Conservation (phyloP, 2,888 invertebrate genomes). For the Himalopsyche anomala region DNA sequence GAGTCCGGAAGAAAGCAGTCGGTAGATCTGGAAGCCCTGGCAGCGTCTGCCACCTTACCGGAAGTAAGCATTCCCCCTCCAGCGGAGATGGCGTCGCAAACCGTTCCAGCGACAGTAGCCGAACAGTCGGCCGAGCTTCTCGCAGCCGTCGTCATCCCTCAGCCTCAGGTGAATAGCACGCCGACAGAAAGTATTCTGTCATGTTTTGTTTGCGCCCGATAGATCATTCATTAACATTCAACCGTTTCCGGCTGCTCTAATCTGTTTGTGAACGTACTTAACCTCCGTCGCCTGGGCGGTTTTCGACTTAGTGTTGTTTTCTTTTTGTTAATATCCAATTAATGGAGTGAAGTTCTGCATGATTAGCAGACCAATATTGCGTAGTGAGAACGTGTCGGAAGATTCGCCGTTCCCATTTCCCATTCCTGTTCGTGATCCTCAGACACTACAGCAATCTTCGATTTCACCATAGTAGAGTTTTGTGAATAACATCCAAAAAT, state of each 20-base stretch:
- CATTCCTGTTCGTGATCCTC: constrained; percentile 47
- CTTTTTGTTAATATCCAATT: constrained; percentile 57
- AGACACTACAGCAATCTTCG: constrained; percentile 64
- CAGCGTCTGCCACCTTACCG: constrained; percentile 38
- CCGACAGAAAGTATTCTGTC: constrained; percentile 65
- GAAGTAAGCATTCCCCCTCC: constrained; percentile 51
- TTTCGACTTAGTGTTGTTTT: constrained; percentile 39
- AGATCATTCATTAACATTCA: constrained; percentile 64
- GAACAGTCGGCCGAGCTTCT: constrained; percentile 19
- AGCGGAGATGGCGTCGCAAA: constrained; percentile 47
- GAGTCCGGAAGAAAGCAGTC: constrained; percentile 19
- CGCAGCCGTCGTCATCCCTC: constrained; percentile 49
- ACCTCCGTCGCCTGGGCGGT: constrained; percentile 60
- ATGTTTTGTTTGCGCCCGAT: constrained; percentile 66
- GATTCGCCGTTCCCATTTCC: constrained; percentile 45
- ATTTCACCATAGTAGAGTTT: constrained; percentile 35
- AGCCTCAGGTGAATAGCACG: constrained; percentile 66
- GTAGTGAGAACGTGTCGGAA: constrained; percentile 54
- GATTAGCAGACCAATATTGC: constrained; percentile 64
- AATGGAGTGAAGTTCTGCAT: constrained; percentile 62
- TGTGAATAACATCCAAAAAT: constrained; percentile 36
- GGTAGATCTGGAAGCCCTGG: constrained; percentile 50
- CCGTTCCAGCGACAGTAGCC: constrained; percentile 42
- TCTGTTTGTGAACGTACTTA: constrained; percentile 61
- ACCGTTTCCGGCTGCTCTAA: constrained; percentile 46